phyloP scores from a whole-genome alignment of 2,888 invertebrate genomes.

The Cryptops parisi region DNA sequence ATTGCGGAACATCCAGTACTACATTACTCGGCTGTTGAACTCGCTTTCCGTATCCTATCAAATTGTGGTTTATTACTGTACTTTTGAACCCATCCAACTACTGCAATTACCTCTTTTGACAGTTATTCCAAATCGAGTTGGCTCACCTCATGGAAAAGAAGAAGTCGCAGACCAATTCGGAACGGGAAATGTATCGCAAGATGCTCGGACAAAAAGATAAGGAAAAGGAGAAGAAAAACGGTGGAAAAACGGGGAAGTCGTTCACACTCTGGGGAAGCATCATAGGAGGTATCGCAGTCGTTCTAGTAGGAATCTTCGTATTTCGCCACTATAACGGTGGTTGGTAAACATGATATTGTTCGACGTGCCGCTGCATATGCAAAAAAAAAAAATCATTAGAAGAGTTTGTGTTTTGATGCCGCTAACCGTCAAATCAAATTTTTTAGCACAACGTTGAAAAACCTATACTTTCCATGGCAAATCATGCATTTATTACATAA shows the following conservation, averaged over 20 bases:
- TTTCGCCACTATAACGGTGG: conserved; percentile 17
- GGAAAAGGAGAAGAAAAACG: background rate
- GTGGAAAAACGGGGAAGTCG: background rate
- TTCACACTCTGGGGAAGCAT: conserved; percentile 17
- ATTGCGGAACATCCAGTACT: too few relatives aligned
- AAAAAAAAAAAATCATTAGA: background rate
- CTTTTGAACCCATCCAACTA: too few relatives aligned
- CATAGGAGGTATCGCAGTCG: conserved; percentile 17
- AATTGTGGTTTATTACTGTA: too few relatives aligned
- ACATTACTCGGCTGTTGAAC: too few relatives aligned
- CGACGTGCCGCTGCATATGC: too few relatives aligned
- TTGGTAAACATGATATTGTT: conserved; percentile 8
- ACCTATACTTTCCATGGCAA: too few relatives aligned
- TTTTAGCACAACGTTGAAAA: too few relatives aligned
- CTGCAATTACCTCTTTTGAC: too few relatives aligned
- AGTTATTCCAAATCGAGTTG: conserved; percentile 45
- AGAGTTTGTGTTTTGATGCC: background rate
- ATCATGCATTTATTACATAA: too few relatives aligned
- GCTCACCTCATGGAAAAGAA: conserved; percentile 40
- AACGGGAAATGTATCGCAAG: conserved; percentile 50
- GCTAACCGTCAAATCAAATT: too few relatives aligned
- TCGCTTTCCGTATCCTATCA: too few relatives aligned
- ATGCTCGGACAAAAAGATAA: conserved; percentile 37
- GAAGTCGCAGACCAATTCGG: conserved; percentile 42
- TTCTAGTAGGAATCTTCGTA: conserved; percentile 14